These are phyloP conservation scores for Cataglyphis cursor DNA, from an alignment of 2,888 invertebrate species.

Conservation along the genomic window DNA sequence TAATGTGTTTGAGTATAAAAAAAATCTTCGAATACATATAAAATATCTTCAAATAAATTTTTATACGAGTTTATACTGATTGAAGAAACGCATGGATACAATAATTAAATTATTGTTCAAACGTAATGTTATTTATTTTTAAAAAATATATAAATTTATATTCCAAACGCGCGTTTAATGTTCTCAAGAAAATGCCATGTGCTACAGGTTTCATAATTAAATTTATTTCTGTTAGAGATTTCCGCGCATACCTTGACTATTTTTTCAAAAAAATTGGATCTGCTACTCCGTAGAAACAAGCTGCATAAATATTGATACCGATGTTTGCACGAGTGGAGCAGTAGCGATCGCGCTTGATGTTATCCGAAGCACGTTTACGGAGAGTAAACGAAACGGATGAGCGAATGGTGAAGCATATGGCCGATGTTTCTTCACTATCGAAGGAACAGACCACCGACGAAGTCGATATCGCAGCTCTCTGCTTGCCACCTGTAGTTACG, in stretches of 20 bases:
- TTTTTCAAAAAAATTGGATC: slow-evolving; percentile 35
- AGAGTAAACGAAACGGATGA: slow-evolving; percentile 32
- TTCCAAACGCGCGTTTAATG: background rate
- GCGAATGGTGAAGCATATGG: slow-evolving; percentile 33
- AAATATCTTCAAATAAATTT: background rate
- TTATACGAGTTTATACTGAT: background rate
- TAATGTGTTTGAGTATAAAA: background rate
- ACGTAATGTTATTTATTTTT: background rate
- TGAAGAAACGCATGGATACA: background rate
- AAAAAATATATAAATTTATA: background rate
- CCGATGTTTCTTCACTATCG: slow-evolving; percentile 25
- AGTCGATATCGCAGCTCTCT: slow-evolving; percentile 56
- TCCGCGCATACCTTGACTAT: background rate
- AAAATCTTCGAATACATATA: background rate
- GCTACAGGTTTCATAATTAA: background rate
- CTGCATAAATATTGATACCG: slow-evolving; percentile 49
- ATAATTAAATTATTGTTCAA: background rate
- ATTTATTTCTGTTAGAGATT: slow-evolving; percentile 36
- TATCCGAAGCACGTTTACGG: slow-evolving; percentile 36
- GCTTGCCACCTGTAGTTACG: slow-evolving; percentile 53
- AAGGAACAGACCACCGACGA: slow-evolving; percentile 18
- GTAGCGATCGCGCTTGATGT: slow-evolving; percentile 28
- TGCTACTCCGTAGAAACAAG: slow-evolving; percentile 3
- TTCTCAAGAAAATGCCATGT: background rate
- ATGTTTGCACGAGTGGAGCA: slow-evolving; percentile 25